Evolutionary conservation across 2,113 vertebrate genomes (phyloP), one percentile per base, ranked within the genome.

Genomic region (Actenoides lindsayi): DNA sequence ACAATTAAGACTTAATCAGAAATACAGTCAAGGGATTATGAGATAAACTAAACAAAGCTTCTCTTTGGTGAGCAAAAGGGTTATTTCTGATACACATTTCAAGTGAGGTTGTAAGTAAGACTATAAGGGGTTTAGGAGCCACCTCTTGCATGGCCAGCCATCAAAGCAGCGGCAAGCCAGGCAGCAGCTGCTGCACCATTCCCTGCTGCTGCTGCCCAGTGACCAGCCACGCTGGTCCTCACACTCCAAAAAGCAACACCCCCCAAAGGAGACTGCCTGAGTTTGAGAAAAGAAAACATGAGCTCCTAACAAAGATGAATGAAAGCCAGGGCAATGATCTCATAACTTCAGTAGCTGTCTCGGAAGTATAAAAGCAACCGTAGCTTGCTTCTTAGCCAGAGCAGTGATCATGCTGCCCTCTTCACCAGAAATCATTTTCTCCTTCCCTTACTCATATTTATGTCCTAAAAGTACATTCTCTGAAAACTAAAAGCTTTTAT

Each of bases 161-260:
- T 28, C 0, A 0, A 87, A 90, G 56, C 83, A 71, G 54, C 0
- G 0, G 17, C 0, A 18, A 78, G 19, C 9, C 41, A 21, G n/a
- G 31, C 69, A 65, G 65, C 53, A 68, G 69, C 42, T 77, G 6
- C 67, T 79, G 60, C 53, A 14, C 57, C 1, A 2, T 59, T 76
- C 41, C 44, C 33, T 70, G 54, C 35, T 5, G 2, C 41, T 81
- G 56, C 75, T 93, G 35, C 25, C 60, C 51, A 9, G 27, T 28
- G 63, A 13, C 39, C 73, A 62, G 41, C 50, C 30, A 5, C 0
- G 0, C 46, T 78, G 63, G 0, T 83, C 42, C 56, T 87, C 56
- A 39, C 35, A 5, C 25, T 70, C 35, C 76, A 39, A 74, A 73
- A 56, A 63, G 16, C 73, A 67, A 12, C 16, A 70, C 2, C 23